Evolutionary conservation across 2,888 invertebrate species (phyloP), one percentile per base, ranked within the genome.

Genomic region (Melanotus villosus): DNA sequence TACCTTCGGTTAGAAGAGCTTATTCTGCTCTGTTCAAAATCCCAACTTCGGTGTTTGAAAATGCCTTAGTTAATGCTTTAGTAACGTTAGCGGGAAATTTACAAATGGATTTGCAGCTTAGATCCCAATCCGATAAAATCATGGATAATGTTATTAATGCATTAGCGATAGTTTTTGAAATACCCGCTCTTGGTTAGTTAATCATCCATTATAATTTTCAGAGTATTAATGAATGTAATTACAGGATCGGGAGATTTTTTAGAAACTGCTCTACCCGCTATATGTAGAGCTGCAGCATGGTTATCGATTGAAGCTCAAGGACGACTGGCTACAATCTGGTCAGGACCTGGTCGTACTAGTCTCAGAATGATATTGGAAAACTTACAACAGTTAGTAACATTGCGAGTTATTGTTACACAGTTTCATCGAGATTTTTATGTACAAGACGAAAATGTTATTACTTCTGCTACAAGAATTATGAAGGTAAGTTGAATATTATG

Each of bases 301-400:
- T 85, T 97, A 73, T 90, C 94, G 0, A 82, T 93, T 1, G 87
- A 87, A 79, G 92, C 91, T 14, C 95, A 96, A 87, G 95, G 93
- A 1, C 90, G 91, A 79, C 83, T 97, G 59, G 95, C 94, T 0
- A 88, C 91, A 0, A 89, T 93, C 10, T 96, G 96, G 96, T 87
- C 88, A 38, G 89, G 89, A 74, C 87, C 88, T 30, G 88, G 88
- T 60, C 77, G 82, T 34, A 76, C 82, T 10, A 85, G 87, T 65
- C 85, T 95, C 47, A 89, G 90, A 19, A 89, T 88, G 74, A 88
- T 94, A 56, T 82, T 95, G 67, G 91, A 94, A 80, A 91, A 92
- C 19, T 86, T 97, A 14, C 97, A 97, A 79, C 96, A 97, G 81
- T 87, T 97, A 45, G 93, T 97, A 73, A 96, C 96, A 0, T 86